Conservation (phyloP, 2,113 vertebrate species). For the Psittacula cyanocephala region DNA sequence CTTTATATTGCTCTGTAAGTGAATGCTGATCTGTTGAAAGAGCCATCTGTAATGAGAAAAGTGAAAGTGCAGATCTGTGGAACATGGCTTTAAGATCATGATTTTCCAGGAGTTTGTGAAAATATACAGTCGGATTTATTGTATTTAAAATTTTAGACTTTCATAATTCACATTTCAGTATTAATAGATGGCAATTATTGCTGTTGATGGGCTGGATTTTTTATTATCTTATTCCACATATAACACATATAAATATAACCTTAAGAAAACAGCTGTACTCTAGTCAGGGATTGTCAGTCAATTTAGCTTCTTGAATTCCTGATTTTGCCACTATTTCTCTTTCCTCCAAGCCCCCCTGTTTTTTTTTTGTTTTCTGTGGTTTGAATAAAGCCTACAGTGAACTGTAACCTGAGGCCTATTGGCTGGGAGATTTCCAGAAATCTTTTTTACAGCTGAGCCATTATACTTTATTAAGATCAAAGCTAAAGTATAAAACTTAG, state of each 20-base stretch:
- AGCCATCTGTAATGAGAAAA: not conserved
- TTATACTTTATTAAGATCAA: not conserved
- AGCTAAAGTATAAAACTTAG: not conserved
- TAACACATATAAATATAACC: not conserved
- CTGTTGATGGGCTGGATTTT: not conserved
- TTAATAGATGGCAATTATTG: not conserved
- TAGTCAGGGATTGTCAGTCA: not conserved
- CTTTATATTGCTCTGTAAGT: not conserved
- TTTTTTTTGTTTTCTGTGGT: not conserved
- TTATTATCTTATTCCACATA: not conserved
- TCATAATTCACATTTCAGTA: not conserved
- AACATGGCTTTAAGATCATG: not conserved
- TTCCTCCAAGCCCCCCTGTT: rapidly evolving
- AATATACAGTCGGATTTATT: not conserved
- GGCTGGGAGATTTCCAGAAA: not conserved
- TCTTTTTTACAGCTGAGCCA: not conserved
- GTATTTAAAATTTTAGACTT: not conserved
- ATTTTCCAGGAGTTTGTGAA: not conserved
- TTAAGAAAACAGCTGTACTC: not conserved
- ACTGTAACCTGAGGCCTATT: not conserved
- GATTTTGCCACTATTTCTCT: not conserved
- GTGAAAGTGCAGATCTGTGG: not conserved
- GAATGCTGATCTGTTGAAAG: not conserved
- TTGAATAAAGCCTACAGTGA: not conserved
- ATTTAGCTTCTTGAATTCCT: not conserved